Evolutionary conservation across 2,888 invertebrate species (phyloP).

Genomic region (Harmothoe impar): DNA sequence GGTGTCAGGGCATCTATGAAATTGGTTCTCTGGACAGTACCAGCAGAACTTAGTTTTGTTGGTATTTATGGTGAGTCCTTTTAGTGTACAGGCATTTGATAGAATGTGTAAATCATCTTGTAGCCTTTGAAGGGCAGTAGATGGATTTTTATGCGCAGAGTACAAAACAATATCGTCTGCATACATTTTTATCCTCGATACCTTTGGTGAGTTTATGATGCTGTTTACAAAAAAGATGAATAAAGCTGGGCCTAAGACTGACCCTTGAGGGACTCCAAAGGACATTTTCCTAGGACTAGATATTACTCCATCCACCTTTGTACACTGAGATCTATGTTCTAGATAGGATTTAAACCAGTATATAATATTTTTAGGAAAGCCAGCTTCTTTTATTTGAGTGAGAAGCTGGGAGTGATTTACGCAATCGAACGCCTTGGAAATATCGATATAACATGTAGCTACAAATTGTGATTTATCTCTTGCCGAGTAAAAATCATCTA

Average conservation of each 20-base stretch:
- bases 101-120: not conserved
- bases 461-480: not conserved
- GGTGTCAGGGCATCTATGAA: not conserved
- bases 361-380: not conserved
- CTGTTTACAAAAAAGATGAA: not conserved
- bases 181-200: not conserved
- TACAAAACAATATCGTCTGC: not conserved
- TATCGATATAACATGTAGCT: not conserved
- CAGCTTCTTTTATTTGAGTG: not conserved
- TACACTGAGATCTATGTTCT: not conserved
- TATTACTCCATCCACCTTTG: not conserved
- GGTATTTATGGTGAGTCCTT: not conserved
- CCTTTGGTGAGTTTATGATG: not conserved
- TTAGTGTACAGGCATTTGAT: not conserved
- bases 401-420: not conserved
- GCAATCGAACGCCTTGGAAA: not conserved
- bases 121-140: not conserved
- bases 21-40: not conserved
- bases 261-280: not conserved
- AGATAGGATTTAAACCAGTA: not conserved
- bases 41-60: not conserved
- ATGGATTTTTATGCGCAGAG: not conserved
- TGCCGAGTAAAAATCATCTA: not conserved
- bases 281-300: not conserved
- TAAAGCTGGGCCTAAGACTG: not conserved